Evolutionary conservation across 1,140 invertebrate genomes (phyloP), one percentile per base, ranked within the genome.

Genomic region (Bombus huntii): DNA sequence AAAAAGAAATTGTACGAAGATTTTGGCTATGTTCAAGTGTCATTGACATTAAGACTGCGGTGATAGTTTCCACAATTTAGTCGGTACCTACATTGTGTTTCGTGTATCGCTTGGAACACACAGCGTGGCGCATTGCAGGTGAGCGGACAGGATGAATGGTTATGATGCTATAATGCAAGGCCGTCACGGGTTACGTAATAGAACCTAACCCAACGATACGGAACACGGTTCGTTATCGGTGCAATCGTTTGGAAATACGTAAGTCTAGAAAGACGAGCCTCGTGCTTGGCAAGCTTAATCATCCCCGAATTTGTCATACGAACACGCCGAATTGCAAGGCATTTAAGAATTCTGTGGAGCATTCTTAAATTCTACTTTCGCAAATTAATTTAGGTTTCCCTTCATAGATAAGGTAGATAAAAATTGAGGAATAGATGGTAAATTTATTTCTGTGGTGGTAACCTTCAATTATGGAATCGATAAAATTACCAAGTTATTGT

Each of bases 161-260:
- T 93, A 93, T 93, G 93, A 94, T 92, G 93, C 90, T 92, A 93
- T 94, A 93, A 94, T 92, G 92, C 94, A 94, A 94, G 93, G 93
- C 92, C 93, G 91, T 81, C 87, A 86, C 70, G 83, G 70, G 89
- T 94, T 94, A 93, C 91, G 93, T 93, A 91, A 91, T 71, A 79
- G 70, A 93, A 92, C 87, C 84, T 85, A 92, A 91, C 90, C 90
- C 86, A 93, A 90, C 92, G 89, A 93, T 92, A 92, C 91, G 89
- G 90, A 90, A 92, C 91, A 91, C 81, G 89, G 86, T 91, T 92
- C 89, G 92, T 91, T 92, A 92, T 91, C 91, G 85, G 86, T 91
- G 72, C 91, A 90, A 90, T 91, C 87, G 91, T 92, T 90, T 86
- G 39, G 82, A 87, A 71, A 59, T 12, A 57, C 82, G 86, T 88